phyloP scores from a whole-genome alignment of 2,113 vertebrate genomes.

The Dasyprocta punctata region DNA sequence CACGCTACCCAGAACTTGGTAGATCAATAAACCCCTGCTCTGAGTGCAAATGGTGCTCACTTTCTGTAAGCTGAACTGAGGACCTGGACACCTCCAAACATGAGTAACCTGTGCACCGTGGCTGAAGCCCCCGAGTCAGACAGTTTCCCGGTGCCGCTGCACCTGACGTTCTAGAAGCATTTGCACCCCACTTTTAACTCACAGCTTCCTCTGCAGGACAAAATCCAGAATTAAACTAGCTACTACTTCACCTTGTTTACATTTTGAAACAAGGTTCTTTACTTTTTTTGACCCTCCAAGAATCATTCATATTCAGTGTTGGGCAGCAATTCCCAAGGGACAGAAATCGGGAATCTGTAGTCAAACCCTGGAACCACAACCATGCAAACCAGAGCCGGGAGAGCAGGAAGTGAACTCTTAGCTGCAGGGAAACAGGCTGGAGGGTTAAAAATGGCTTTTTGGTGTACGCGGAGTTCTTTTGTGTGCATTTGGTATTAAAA shows the following conservation, averaged over 20 bases:
- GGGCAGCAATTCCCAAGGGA: neutral
- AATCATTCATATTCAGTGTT: neutral
- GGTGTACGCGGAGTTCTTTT: neutral
- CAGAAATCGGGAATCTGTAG: conserved; percentile 16
- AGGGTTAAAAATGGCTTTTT: neutral
- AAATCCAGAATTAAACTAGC: neutral
- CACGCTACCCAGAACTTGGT: neutral
- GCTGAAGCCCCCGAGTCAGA: neutral
- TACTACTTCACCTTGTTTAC: neutral
- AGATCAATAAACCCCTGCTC: neutral
- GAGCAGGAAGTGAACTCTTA: conserved; percentile 2
- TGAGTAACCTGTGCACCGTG: neutral
- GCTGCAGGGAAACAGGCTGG: neutral
- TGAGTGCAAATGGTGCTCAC: neutral
- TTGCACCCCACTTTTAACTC: neutral
- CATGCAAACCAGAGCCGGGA: neutral
- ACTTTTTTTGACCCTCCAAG: neutral
- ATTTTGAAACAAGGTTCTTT: conserved; percentile 19
- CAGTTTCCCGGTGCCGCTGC: neutral
- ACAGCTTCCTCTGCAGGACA: conserved; percentile 13
- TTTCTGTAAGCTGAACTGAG: neutral
- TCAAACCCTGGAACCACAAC: neutral
- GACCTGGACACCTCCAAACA: neutral
- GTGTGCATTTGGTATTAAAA: conserved; percentile 35
- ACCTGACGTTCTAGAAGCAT: conserved; percentile 32